Evolutionary conservation across 2,113 vertebrate genomes (phyloP).

Genomic region (Ariopsis seemanni): DNA sequence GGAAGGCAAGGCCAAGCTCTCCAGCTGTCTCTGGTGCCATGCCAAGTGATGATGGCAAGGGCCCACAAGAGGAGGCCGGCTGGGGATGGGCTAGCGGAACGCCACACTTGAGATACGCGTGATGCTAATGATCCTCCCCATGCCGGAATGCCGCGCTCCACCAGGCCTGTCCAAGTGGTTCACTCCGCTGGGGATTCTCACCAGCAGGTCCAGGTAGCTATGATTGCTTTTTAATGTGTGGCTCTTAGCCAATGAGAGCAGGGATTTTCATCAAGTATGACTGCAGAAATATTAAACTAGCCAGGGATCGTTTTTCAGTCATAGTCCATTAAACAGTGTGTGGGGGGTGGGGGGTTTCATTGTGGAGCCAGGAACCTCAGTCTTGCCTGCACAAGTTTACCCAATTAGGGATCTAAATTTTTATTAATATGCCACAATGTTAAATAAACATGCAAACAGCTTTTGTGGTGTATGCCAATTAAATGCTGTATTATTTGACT

Average conservation of each 20-base stretch:
- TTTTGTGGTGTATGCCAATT: conserved; percentile 61
- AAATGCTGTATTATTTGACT: conserved; percentile 68
- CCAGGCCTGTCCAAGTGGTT: conserved; percentile 52
- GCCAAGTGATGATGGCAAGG: conserved; percentile 50
- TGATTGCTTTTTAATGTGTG: conserved; percentile 64
- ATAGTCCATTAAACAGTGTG: conserved; percentile 60
- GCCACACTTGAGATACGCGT: conserved; percentile 47
- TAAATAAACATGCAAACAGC: conserved; percentile 66
- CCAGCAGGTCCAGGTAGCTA: conserved; percentile 57
- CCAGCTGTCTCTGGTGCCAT: conserved; percentile 55
- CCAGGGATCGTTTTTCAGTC: conserved; percentile 62
- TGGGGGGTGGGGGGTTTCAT: conserved; percentile 40
- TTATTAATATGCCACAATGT: conserved; percentile 61
- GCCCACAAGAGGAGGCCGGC: conserved; percentile 30
- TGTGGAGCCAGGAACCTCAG: conserved; percentile 50
- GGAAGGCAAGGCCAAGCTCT: conserved; percentile 2
- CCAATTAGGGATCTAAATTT: conserved; percentile 63
- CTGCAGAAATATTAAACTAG: conserved; percentile 67
- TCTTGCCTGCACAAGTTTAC: conserved; percentile 59
- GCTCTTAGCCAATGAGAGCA: conserved; percentile 57
- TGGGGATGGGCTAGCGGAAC: conserved; percentile 47
- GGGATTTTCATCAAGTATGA: conserved; percentile 60
- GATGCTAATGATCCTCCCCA: conserved; percentile 57
- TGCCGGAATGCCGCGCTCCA: conserved; percentile 47
- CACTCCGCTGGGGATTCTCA: conserved; percentile 58